Base-by-base conservation (phyloP, 2,113 vertebrate species). In the Odontophorus gujanensis region DNA sequence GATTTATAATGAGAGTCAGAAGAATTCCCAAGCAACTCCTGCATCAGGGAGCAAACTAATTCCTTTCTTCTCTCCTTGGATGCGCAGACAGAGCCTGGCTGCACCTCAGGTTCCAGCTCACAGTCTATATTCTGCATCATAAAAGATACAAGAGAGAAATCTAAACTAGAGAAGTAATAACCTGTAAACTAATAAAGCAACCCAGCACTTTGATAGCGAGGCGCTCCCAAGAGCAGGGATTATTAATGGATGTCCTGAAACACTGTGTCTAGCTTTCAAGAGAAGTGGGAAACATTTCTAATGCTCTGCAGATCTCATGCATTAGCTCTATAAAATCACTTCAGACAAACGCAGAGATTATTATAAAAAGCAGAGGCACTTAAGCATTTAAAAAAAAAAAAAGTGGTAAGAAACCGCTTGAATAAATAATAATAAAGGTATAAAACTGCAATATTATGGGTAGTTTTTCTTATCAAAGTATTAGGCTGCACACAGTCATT, bases 111-210 rank as follows among this genome's bases (percentile, higher is more conserved):
- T 95, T 93, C 93, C 91, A 92, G 87, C 92, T 94, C 93, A 53
- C 43, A 93, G 91, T 95, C 90, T 91, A 81, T 94, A 96, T 91
- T 92, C 90, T 90, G 92, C 89, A 96, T 85, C 94, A 95, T 94
- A 96, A 95, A 96, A 95, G 94, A 90, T 86, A 95, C 96, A 96
- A 97, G 87, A 86, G 93, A 97, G 96, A 96, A 95, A 96, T 93
- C 94, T 93, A 94, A 96, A 89, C 93, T 42, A 76, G 79, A 93
- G 95, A 96, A 97, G 93, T 94, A 97, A 97, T 97, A 97, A 96
- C 92, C 96, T 94, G 94, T 97, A 97, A 97, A 97, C 95, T 95
- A 97, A 97, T 97, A 97, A 97, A 97, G 88, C 87, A 96, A 92
- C 66, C 88, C 82, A 84, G 91, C 72, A 87, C 90, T 97, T 94